Evolutionary conservation across 2,888 invertebrate species (phyloP), one percentile per base, ranked within the genome.

Genomic region (Leptarthrus brevirostris): DNA sequence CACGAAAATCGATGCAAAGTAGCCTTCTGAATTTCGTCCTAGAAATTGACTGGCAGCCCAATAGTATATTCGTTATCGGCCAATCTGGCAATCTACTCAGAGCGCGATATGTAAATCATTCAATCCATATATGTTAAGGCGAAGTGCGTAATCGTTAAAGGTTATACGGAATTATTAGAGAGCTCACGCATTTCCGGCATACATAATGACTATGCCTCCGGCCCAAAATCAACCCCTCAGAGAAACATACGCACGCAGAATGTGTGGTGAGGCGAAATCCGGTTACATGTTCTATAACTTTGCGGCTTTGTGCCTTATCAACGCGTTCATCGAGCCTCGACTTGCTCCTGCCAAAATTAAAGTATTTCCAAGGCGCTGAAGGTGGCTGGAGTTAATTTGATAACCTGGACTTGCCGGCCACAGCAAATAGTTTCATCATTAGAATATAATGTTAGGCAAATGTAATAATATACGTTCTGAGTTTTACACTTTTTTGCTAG

Each of bases 111-210:
- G 73, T 75, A 75, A 75, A 75, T 75, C 70, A 73, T 61, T 58
- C 44, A 40, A 20, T 36, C 24, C 75, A 75, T 74, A 75, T 56
- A 74, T 74, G 74, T 34, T 61, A 49, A 69, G 24, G 56, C 54
- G 18, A 20, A 16, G 54, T 66, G 52, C 71, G 64, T 75, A 71
- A 73, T 74, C 70, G 71, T 66, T 61, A 75, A 75, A 75, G 74
- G 72, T 72, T 72, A 75, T 70, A 61, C 64, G 44, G 71, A 74
- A 56, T 75, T 75, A 75, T 75, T 75, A 66, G 71, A 36, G 72
- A 58, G 72, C 74, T 75, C 75, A 75, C 75, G 75, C 75, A 75
- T 75, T 75, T 75, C 75, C 75, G 75, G 72, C 30, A 56, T 53
- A 72, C 58, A 71, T 36, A 56, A 40, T 53, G 26, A 24, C 56